phyloP scores from a whole-genome alignment of 2,797 vertebrate species.

The Apodemus agrarius region DNA sequence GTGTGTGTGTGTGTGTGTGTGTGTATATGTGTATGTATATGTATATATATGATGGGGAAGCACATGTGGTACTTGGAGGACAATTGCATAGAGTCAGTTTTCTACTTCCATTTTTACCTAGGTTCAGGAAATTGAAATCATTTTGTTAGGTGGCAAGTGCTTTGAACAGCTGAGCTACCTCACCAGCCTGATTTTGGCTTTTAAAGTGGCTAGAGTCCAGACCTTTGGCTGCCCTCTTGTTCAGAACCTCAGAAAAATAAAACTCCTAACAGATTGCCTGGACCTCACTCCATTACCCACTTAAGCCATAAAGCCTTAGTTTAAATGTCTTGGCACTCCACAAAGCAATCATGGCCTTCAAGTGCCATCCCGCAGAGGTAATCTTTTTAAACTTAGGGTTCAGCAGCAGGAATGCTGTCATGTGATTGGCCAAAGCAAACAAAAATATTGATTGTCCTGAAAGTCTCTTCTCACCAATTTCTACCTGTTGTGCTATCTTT shows the following conservation, averaged over 20 bases:
- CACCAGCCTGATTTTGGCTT: neutral
- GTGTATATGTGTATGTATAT: no score
- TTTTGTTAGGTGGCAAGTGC: neutral
- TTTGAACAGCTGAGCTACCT: neutral
- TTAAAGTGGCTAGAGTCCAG: slow-evolving; percentile 12
- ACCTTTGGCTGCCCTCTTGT: neutral
- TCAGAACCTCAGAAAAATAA: slow-evolving; percentile 9
- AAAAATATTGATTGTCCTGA: slow-evolving; percentile 4
- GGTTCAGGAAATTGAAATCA: neutral
- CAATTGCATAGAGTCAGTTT: neutral
- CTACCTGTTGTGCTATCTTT: neutral
- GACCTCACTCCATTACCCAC: neutral
- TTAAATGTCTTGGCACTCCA: neutral
- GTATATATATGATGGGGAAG: no score
- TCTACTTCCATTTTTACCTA: neutral
- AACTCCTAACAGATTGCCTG: neutral
- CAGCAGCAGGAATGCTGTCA: neutral
- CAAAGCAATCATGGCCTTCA: slow-evolving; percentile 17
- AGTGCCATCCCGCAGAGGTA: neutral
- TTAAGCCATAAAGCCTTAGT: slow-evolving; percentile 28
- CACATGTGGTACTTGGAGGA: neutral
- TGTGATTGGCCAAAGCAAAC: neutral
- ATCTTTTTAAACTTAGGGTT: slow-evolving; percentile 35
- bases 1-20: no score
- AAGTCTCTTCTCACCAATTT: neutral